These are phyloP conservation scores for Rapana venosa DNA, from an alignment of 2,888 invertebrate species.

Conservation along the genomic window DNA sequence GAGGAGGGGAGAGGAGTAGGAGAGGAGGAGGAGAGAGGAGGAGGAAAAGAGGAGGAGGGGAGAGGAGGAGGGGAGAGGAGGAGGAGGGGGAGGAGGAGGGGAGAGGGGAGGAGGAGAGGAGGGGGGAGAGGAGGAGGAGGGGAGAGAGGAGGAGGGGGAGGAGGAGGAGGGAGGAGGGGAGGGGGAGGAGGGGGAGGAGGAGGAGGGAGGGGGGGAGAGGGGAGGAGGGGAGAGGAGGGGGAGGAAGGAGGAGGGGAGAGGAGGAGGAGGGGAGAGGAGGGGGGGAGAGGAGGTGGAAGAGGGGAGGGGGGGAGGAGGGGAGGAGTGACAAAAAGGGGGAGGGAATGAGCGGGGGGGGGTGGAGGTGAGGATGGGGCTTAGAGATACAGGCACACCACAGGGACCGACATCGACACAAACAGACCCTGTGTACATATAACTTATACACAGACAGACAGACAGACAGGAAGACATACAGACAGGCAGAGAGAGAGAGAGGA, in stretches of 20 bases:
- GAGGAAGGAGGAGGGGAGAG: neutral
- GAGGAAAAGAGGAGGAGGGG: too few species aligned
- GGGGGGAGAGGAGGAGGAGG: neutral
- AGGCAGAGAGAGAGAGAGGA: too few species aligned
- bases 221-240: neutral
- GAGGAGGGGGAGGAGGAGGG: neutral
- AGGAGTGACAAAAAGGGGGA: neutral
- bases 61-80: neutral
- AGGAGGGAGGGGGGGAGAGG: neutral
- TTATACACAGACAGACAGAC: too few species aligned
- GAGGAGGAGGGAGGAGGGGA: neutral
- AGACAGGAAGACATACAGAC: too few species aligned
- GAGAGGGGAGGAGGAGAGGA: neutral
- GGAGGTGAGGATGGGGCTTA: too few species aligned
- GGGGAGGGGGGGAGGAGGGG: neutral
- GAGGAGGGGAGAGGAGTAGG: too few species aligned
- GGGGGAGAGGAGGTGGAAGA: neutral
- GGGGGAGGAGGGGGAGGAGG: neutral
- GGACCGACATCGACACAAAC: too few species aligned
- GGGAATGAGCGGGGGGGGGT: neutral
- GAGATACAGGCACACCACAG: too few species aligned
- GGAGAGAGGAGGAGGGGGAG: neutral
- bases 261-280: conserved; percentile 3
- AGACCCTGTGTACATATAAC: too few species aligned
- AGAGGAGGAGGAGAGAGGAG: too few species aligned